Evolutionary conservation across 2,797 vertebrate genomes (phyloP), one percentile per base, ranked within the genome.

Genomic region (Euthynnus affinis): DNA sequence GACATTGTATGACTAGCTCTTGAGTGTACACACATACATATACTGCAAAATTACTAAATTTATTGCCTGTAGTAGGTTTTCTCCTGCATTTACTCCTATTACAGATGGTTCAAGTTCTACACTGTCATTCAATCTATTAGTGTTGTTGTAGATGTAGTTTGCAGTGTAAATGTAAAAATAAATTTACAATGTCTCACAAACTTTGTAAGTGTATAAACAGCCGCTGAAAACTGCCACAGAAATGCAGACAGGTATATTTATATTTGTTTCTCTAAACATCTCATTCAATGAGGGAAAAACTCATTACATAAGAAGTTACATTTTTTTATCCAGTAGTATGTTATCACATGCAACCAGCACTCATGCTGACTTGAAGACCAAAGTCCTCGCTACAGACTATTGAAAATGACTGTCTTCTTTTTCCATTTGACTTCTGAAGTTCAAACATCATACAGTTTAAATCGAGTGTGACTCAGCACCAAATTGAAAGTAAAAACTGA

Each of bases 401-500:
- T 71, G 46, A 69, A 86, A 88, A 64, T 49, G 0, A 76, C 51
- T 2, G 40, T 80, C 29, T 10, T 63, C 20, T 63, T 51, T 74
- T 74, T 63, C 63, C 52, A 40, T n/a, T 40, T 3, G 9, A 71
- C 61, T 76, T 87, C 85, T 82, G 77, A 89, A 83, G 76, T 87
- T 80, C 70, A 79, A 64, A 78, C 63, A 68, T 85, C 79, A 65
- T 61, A 76, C 82, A 82, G 59, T 78, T 71, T 60, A 87, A 90
- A 86, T 87, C 82, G 78, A 88, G 82, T 89, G 84, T 90, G 90
- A 81, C 86, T 91, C 87, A 59, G 77, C 87, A 81, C 75, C 51
- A 69, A 82, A 87, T 71, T 81, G 62, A 87, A 81, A 86, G 78
- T 81, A 88, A 90, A 20, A 92, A 83, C 67, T 76, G 57, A 91